phyloP scores from a whole-genome alignment of 2,888 invertebrate genomes.

The Polydrusus cervinus region DNA sequence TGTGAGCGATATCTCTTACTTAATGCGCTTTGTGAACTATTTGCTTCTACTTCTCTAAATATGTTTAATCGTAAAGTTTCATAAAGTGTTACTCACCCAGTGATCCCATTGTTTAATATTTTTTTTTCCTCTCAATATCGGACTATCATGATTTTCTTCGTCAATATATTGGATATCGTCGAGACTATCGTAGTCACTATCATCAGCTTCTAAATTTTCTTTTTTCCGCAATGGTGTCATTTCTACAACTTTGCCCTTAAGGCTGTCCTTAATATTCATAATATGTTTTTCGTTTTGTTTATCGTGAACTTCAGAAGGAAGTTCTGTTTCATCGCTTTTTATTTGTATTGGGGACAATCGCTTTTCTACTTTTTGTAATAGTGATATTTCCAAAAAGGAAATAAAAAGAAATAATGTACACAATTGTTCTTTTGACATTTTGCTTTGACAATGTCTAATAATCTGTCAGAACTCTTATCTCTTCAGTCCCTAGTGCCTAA shows the following conservation, averaged over 20 bases:
- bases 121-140: slow-evolving; percentile 45
- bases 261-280: background rate
- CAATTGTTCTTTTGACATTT: background rate
- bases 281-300: background rate
- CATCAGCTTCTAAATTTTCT: background rate
- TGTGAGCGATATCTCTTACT: no score
- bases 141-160: slow-evolving; percentile 20
- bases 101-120: slow-evolving; percentile 54
- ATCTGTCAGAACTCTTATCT: background rate
- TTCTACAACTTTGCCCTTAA: slow-evolving; percentile 19
- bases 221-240: background rate
- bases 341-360: slow-evolving; percentile 30
- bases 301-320: background rate
- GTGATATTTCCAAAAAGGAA: background rate
- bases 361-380: slow-evolving; percentile 3
- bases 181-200: slow-evolving; percentile 43
- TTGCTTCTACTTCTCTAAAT: no score
- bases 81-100: no score
- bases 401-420: background rate
- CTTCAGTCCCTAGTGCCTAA: background rate
- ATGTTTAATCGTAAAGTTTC: no score
- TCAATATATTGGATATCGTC: slow-evolving; percentile 47
- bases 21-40: no score
- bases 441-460: background rate
- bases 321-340: slow-evolving; percentile 15